Evolutionary conservation across 1,140 invertebrate genomes (phyloP).

Genomic region (Drosophila sturtevanti): DNA sequence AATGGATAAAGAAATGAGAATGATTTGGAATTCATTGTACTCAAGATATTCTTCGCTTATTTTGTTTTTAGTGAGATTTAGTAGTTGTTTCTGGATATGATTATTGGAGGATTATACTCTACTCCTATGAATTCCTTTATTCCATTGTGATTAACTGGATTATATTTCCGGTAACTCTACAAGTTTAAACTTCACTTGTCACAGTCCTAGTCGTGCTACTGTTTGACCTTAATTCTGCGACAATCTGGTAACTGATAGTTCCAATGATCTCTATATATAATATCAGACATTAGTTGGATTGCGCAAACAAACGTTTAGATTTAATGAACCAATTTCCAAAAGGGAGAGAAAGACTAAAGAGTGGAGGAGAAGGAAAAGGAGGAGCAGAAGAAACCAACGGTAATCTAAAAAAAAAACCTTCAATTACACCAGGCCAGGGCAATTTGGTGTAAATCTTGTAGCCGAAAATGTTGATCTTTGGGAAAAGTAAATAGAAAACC

Average conservation of each 20-base stretch:
- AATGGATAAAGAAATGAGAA: not conserved
- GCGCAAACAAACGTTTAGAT: constrained; percentile 53
- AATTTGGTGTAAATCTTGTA: constrained; percentile 70
- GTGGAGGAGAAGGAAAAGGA: constrained; percentile 9
- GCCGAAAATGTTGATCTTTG: constrained; percentile 63
- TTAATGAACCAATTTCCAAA: constrained; percentile 71
- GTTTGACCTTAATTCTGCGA: constrained; percentile 1
- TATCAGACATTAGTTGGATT: constrained; percentile 4
- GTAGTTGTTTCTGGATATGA: too few relatives aligned
- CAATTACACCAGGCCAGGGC: constrained; percentile 43
- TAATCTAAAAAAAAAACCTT: constrained; percentile 10
- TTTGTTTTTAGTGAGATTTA: too few relatives aligned
- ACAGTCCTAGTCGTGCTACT: not conserved
- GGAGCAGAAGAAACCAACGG: not conserved
- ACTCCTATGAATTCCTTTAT: too few relatives aligned
- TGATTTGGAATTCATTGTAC: not conserved
- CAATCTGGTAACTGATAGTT: not conserved
- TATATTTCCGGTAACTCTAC: too few relatives aligned
- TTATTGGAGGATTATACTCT: too few relatives aligned
- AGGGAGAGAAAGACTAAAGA: not conserved
- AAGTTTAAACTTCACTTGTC: not conserved
- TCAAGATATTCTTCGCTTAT: too few relatives aligned
- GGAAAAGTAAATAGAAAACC: constrained; percentile 73
- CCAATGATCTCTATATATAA: constrained; percentile 1
- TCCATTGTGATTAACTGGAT: too few relatives aligned